phyloP scores from a whole-genome alignment of 2,888 invertebrate genomes.

The Archaeoteleia sp. region DNA sequence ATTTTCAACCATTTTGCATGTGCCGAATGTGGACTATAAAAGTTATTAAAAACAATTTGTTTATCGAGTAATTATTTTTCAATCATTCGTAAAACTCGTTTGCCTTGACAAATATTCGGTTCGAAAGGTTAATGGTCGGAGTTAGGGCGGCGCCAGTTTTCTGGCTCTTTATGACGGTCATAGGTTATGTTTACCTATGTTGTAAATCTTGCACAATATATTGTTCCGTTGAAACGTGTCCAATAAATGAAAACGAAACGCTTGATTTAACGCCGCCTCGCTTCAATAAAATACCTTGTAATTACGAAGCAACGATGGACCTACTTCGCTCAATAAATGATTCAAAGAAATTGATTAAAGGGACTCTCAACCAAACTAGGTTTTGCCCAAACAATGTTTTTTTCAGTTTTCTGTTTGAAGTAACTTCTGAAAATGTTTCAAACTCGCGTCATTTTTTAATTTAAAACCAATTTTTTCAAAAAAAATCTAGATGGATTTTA shows the following conservation, averaged over 20 bases:
- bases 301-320: background rate
- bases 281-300: background rate
- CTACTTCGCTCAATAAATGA: too few species aligned
- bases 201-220: background rate
- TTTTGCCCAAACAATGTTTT: too few species aligned
- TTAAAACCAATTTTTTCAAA: too few species aligned
- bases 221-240: background rate
- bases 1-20: slow-evolving; percentile 7
- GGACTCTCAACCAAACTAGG: too few species aligned
- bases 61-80: too few species aligned
- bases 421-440: too few species aligned
- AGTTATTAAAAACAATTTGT: too few species aligned
- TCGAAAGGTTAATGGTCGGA: slow-evolving; percentile 30
- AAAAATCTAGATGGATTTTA: too few species aligned
- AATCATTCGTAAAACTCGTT: slow-evolving; percentile 56
- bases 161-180: slow-evolving; percentile 12
- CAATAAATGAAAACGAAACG: background rate
- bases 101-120: slow-evolving; percentile 57
- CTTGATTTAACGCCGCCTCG: background rate
- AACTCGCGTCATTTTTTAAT: too few species aligned
- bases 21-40: background rate
- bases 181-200: slow-evolving; percentile 4
- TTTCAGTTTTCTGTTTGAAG: too few species aligned
- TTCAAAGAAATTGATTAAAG: too few species aligned
- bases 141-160: slow-evolving; percentile 20